Base-by-base conservation (phyloP, 2,113 vertebrate genomes). In the Neodontobutis hainanensis region DNA sequence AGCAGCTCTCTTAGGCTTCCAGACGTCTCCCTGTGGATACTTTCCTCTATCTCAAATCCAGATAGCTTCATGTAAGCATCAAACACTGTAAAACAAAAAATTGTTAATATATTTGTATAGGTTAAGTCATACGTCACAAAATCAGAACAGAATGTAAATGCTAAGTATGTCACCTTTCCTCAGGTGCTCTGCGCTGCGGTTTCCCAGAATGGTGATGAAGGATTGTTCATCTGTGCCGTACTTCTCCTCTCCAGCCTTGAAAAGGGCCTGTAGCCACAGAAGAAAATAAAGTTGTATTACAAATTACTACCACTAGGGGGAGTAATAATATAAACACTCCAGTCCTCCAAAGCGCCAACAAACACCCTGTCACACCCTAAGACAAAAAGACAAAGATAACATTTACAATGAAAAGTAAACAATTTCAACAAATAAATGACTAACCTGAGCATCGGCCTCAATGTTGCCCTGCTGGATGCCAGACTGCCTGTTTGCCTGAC, bases 31-130 rank as follows among this genome's bases (percentile, higher is more conserved):
- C 93, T 94, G 78, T 94, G 83, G 68, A 99, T 95, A 70, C 93
- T 98, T 84, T 98, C 96, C 86, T 99, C 97, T 8, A 99, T 95
- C 77, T 99, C 94, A 67, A 88, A 98, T 59, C 97, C 97, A 0
- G 95, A 91, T 80, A 98, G 87, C 35, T 95, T 97, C 94, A 95
- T 98, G 90, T 99, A 99, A 10, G 94, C 94, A 15, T 94, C 93
- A 83, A 99, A 98, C 50, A 98, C 97, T 99, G 90, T 42, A 81
- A 83, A 57, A 64, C 47, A 51, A 11, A 45, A 4, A 34, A 11
- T 3, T 49, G 27, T 8, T 45, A 1, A 5, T 4, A 1, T 11
- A 9, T 55, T 11, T 14, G 7, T 32, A 34, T 1, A 48, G 32
- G 34, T 11, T 2, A 43, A 43, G 7, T 43, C 6, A 8, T 43